A percentile compares a stretch with the other conserved stretches of the same genome.
Evolutionary conservation across 2,888 invertebrate species (phyloP).

Genomic region (Oscheius myriophilus): DNA sequence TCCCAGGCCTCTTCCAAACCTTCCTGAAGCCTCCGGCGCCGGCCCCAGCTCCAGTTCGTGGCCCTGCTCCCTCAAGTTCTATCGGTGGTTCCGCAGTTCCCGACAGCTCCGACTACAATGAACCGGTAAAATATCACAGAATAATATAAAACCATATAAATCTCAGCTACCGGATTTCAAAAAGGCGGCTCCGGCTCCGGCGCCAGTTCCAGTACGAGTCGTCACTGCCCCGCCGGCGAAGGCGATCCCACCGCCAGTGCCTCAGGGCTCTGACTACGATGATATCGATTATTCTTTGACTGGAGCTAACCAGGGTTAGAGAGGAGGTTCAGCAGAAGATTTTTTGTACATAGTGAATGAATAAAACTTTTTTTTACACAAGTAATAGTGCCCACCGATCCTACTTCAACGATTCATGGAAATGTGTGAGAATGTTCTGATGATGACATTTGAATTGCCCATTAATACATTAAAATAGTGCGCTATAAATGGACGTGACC

Average conservation of each 20-base stretch:
- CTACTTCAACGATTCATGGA: too few species aligned
- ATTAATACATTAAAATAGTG: too few species aligned
- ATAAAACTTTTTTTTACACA: too few species aligned
- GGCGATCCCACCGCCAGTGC: background rate
- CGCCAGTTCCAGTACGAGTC: slow-evolving; percentile 1
- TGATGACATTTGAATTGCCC: too few species aligned
- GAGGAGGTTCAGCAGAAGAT: too few species aligned
- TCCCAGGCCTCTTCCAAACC: slow-evolving; percentile 8
- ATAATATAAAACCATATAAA: background rate
- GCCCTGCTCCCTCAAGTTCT: background rate
- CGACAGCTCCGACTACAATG: slow-evolving; percentile 20
- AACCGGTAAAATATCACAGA: slow-evolving; percentile 4
- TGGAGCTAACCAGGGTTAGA: slow-evolving; percentile 7
- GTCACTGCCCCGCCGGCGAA: background rate
- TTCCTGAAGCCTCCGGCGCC: slow-evolving; percentile 19
- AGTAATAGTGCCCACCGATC: too few species aligned
- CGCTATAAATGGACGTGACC: too few species aligned
- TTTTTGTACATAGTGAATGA: too few species aligned
- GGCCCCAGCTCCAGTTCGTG: slow-evolving; percentile 2
- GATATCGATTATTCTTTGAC: slow-evolving; percentile 23
- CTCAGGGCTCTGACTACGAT: slow-evolving; percentile 12
- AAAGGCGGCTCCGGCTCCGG: background rate
- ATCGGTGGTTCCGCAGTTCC: slow-evolving; percentile 4
- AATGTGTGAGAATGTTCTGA: too few species aligned
- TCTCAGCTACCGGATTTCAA: background rate